Evolutionary conservation across 2,888 invertebrate genomes (phyloP).

Genomic region (Zaprionus obscuricornis): DNA sequence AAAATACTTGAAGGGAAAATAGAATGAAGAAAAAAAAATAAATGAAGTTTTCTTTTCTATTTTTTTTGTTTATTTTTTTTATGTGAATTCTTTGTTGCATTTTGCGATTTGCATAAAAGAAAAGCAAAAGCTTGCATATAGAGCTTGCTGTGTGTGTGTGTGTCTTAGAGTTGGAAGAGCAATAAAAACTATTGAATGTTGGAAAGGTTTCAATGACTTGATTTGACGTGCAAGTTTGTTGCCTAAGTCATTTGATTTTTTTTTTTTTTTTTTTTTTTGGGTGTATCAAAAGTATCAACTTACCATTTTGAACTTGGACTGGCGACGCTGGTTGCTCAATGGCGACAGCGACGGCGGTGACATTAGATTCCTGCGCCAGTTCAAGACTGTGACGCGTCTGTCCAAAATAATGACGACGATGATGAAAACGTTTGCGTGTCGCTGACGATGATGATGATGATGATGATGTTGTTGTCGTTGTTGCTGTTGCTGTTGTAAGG

Average conservation of each 20-base stretch:
- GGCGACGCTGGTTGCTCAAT: slow-evolving; percentile 4
- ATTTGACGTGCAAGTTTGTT: slow-evolving; percentile 38
- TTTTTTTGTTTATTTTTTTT: slow-evolving; percentile 1
- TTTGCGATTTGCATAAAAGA: slow-evolving; percentile 31
- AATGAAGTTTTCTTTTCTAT: slow-evolving; percentile 5
- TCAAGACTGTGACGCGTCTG: slow-evolving; percentile 69
- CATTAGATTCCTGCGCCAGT: slow-evolving; percentile 30
- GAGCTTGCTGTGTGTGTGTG: not conserved
- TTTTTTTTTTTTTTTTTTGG: not conserved
- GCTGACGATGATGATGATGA: slow-evolving; percentile 23
- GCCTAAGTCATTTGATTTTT: slow-evolving; percentile 32
- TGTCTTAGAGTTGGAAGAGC: not conserved
- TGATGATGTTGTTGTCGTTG: slow-evolving; percentile 27
- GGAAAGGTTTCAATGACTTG: no score
- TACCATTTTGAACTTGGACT: slow-evolving; percentile 68
- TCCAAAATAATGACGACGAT: slow-evolving; percentile 81
- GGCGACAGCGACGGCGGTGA: slow-evolving; percentile 1
- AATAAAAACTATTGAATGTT: not conserved
- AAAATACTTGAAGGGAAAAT: no score
- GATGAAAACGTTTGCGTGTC: slow-evolving; percentile 84
- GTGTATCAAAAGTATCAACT: slow-evolving; percentile 37
- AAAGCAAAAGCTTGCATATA: slow-evolving; percentile 4
- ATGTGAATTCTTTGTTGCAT: slow-evolving; percentile 21
- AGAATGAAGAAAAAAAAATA: not conserved
- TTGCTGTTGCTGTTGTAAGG: slow-evolving; percentile 40